phyloP scores from a whole-genome alignment of 2,797 vertebrate genomes.

The Onychomys torridus region DNA sequence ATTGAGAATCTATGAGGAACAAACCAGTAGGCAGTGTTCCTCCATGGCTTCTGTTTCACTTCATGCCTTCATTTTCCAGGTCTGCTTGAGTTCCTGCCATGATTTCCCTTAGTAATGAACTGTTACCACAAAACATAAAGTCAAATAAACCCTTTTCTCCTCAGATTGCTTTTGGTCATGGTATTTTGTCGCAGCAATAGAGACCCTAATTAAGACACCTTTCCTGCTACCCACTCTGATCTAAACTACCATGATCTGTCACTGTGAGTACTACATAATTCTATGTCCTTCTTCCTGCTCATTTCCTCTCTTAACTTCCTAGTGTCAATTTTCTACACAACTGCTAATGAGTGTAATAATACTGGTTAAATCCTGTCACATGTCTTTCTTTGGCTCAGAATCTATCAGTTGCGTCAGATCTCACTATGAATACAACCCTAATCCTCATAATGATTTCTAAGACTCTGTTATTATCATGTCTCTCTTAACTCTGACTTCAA shows the following conservation, averaged over 20 bases:
- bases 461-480: neutral
- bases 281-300: neutral
- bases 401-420: neutral
- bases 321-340: conserved; percentile 17
- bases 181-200: neutral
- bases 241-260: neutral
- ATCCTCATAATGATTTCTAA: conserved; percentile 22
- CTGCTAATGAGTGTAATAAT: conserved; percentile 15
- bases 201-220: neutral
- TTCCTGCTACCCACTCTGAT: neutral
- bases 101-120: neutral
- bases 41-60: neutral
- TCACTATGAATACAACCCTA: conserved; percentile 22
- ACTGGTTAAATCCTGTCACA: conserved; percentile 25
- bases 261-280: conserved; percentile 24
- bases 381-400: conserved; percentile 3
- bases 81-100: neutral
- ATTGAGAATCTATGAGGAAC: neutral
- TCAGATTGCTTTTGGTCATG: neutral
- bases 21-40: neutral
- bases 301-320: conserved; percentile 26
- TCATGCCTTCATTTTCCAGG: neutral
- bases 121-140: neutral
- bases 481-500: neutral
- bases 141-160: neutral